Conservation (phyloP, 1,140 invertebrate species). For the Drosophila pallidifrons region DNA sequence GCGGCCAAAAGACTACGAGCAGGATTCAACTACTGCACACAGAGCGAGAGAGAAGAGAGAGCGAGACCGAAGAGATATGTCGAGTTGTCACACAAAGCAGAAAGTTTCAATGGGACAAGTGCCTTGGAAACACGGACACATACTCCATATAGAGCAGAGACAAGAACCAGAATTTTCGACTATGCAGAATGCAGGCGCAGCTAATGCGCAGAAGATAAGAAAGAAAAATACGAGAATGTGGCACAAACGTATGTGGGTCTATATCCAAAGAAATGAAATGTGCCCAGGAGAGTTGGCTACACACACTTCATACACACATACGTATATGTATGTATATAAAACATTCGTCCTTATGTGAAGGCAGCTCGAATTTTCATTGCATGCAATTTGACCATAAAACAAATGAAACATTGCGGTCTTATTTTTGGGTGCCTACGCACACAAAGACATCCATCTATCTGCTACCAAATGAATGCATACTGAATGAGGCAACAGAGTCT, state of each 20-base stretch:
- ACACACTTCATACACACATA: neutral
- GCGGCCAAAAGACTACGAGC: conserved; percentile 25
- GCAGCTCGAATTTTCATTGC: conserved; percentile 65
- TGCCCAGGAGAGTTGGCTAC: conserved; percentile 2
- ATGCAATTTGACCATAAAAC: conserved; percentile 76
- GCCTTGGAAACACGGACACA: conserved; percentile 48
- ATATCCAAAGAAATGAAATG: conserved; percentile 37
- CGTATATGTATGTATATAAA: neutral
- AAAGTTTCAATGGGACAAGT: conserved; percentile 62
- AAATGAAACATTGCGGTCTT: conserved; percentile 74
- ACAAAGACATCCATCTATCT: conserved; percentile 8
- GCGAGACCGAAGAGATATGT: conserved; percentile 43
- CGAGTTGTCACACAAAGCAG: conserved; percentile 70
- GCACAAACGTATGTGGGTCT: neutral
- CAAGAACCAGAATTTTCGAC: conserved; percentile 41
- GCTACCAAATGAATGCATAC: conserved; percentile 11
- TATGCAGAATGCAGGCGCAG: conserved; percentile 45
- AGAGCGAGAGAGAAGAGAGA: conserved; percentile 2
- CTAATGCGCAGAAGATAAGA: conserved; percentile 67
- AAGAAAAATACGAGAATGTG: conserved; percentile 43
- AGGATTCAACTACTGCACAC: conserved; percentile 10
- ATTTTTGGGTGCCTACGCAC: conserved; percentile 48
- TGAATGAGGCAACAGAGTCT: neutral
- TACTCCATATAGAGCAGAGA: conserved; percentile 4
- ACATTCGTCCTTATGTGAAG: conserved; percentile 4